These are phyloP conservation scores for Epistrophella euchroma DNA, from an alignment of 2,888 invertebrate genomes.

Conservation along the genomic window DNA sequence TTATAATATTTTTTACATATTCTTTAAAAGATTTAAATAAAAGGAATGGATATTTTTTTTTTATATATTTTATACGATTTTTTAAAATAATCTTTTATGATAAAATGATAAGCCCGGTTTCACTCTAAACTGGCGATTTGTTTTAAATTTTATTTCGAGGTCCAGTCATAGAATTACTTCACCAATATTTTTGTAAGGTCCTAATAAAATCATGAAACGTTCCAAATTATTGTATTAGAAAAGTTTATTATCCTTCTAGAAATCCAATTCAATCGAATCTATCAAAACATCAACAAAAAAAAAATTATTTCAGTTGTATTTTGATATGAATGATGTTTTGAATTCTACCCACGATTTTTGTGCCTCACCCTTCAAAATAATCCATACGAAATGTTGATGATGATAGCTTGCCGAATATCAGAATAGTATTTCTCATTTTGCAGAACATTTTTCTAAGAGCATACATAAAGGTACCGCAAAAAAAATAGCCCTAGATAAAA, in stretches of 20 bases:
- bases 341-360: constrained; percentile 66
- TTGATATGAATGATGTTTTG: constrained; percentile 2
- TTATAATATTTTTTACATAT: too few relatives aligned
- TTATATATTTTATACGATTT: too few relatives aligned
- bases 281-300: not conserved
- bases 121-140: too few relatives aligned
- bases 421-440: constrained; percentile 29
- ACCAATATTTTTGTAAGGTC: too few relatives aligned
- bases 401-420: constrained; percentile 43
- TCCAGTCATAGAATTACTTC: too few relatives aligned
- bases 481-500: constrained; percentile 3
- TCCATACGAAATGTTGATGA: constrained; percentile 48
- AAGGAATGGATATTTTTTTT: too few relatives aligned
- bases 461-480: constrained; percentile 11
- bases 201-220: too few relatives aligned
- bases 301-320: not conserved
- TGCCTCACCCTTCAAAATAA: constrained; percentile 53
- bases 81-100: too few relatives aligned
- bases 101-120: too few relatives aligned
- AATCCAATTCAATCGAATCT: not conserved
- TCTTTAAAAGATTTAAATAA: too few relatives aligned
- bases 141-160: too few relatives aligned
- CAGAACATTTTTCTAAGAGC: not conserved
- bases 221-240: too few relatives aligned
- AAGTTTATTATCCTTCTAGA: not conserved